Evolutionary conservation across 2,888 invertebrate species (phyloP).

Genomic region (Netelia virgata): DNA sequence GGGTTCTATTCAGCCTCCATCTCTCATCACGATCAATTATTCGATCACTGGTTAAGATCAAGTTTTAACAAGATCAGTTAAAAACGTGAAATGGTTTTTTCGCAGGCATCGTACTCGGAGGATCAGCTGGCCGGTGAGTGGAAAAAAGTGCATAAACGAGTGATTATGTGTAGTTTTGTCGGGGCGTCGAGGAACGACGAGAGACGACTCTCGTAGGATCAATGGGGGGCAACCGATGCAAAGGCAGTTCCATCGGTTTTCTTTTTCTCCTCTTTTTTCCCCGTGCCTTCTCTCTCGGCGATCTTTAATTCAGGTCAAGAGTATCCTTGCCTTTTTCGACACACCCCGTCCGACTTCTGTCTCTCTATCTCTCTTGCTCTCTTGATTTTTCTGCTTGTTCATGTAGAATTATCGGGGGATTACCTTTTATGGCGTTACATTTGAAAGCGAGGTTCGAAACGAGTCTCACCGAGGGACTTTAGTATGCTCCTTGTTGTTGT

Average conservation of each 20-base stretch:
- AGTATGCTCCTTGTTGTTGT: constrained; percentile 13
- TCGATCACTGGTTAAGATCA: constrained; percentile 3
- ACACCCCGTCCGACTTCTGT: constrained; percentile 71
- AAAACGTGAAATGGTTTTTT: constrained; percentile 67
- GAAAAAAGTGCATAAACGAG: constrained; percentile 64
- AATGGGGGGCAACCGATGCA: constrained; percentile 56
- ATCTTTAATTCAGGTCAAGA: constrained; percentile 82
- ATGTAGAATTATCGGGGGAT: constrained; percentile 52
- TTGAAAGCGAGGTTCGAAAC: constrained; percentile 52
- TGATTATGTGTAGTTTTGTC: constrained; percentile 1
- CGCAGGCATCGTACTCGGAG: constrained; percentile 94
- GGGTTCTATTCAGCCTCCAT: neutral
- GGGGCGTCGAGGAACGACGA: constrained; percentile 45
- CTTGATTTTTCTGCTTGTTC: constrained; percentile 30
- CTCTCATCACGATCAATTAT: neutral
- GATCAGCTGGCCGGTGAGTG: constrained; percentile 96
- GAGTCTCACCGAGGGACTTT: constrained; percentile 5
- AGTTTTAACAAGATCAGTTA: neutral
- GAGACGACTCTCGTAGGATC: constrained; percentile 46
- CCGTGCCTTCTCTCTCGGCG: constrained; percentile 62
- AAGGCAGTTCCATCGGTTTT: constrained; percentile 71
- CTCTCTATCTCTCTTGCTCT: constrained; percentile 52
- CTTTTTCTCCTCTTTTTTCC: constrained; percentile 72
- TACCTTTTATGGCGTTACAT: constrained; percentile 66
- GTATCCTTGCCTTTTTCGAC: constrained; percentile 82